Evolutionary conservation across 2,797 vertebrate genomes (phyloP), one percentile per base, ranked within the genome.

Genomic region (Platyrinchus mystaceus): DNA sequence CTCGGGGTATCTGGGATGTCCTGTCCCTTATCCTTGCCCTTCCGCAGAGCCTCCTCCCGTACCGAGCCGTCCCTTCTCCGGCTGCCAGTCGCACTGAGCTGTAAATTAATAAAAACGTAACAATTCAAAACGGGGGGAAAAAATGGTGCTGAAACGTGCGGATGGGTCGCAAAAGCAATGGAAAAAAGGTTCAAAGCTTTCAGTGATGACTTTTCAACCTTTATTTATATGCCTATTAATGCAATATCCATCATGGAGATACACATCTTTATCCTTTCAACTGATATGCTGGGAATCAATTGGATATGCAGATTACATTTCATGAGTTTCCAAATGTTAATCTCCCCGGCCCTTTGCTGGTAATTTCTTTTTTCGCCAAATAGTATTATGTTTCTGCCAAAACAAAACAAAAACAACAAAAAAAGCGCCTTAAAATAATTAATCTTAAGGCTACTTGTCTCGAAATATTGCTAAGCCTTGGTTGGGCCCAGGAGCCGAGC

Each of bases 221-320:
- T 98, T 98, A 97, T 98, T 98, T 98, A 97, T 97, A 98, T 97
- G 98, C 98, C 97, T 98, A 98, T 98, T 98, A 97, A 98, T 99
- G 98, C 98, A 98, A 98, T 98, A 98, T 98, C 98, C 98, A 98
- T 98, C 98, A 98, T 97, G 97, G 94, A 98, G 98, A 98, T 98
- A 98, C 93, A 46, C 97, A 98, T 98, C 98, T 98, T 97, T 97
- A 98, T 97, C 98, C 98, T 98, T 98, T 98, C 97, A 98, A 98
- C 98, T 98, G 98, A 98, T 98, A 98, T 95, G 97, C 97, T 96
- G 97, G 96, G 97, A 99, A 99, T 99, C 98, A 98, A 99, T 99
- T 99, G 97, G 99, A 98, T 98, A 98, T 98, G 99, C 98, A 98
- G 98, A 99, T 99, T 98, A 98, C 92, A 96, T 99, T 98, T 99